phyloP scores from a whole-genome alignment of 2,113 vertebrate genomes.

The Sphaerodactylus townsendi region DNA sequence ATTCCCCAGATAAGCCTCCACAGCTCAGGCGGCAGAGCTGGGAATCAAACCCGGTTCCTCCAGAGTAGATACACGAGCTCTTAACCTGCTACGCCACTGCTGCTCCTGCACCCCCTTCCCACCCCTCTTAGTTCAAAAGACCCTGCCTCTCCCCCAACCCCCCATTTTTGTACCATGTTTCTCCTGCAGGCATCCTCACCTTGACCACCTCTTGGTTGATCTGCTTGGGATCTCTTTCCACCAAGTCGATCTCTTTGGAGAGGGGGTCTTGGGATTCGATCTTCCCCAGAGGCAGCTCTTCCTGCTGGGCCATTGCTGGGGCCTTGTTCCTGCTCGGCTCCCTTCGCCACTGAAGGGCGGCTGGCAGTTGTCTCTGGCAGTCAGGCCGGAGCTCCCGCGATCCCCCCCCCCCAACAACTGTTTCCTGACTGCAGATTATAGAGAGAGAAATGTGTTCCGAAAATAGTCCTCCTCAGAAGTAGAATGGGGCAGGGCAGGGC shows the following conservation, averaged over 20 bases:
- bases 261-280: conserved; percentile 19
- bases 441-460: not conserved
- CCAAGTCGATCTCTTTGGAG: conserved; percentile 50
- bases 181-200: conserved; percentile 19
- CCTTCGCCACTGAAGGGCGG: not conserved
- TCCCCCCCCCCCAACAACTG: not conserved
- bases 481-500: not conserved
- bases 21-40: too few species aligned
- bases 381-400: not conserved
- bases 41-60: too few species aligned
- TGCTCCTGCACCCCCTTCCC: too few species aligned
- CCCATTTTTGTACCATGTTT: too few species aligned
- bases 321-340: not conserved
- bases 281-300: conserved; percentile 20
- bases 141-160: too few species aligned
- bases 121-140: too few species aligned
- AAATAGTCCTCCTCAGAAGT: not conserved
- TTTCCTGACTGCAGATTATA: not conserved
- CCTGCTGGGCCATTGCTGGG: conserved; percentile 37
- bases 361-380: conserved; percentile 18
- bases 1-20: too few species aligned
- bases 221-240: conserved; percentile 44
- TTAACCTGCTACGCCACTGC: too few species aligned
- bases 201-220: conserved; percentile 51
- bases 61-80: too few species aligned